These are phyloP conservation scores for Mamestra configurata DNA, from an alignment of 1,140 invertebrate species.

Conservation along the genomic window DNA sequence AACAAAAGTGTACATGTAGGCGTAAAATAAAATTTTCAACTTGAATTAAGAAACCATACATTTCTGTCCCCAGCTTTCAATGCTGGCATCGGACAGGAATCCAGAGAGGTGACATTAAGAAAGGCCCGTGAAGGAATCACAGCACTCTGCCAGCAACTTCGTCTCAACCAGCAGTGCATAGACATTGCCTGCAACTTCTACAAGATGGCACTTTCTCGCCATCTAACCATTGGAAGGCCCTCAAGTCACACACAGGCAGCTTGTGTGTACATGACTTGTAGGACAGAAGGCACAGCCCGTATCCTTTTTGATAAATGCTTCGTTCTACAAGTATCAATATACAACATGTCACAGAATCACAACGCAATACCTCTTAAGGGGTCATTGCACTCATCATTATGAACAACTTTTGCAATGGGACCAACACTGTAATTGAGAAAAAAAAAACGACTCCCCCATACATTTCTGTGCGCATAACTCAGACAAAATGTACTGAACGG, in stretches of 20 bases:
- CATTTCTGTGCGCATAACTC: no score
- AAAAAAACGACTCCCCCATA: no score
- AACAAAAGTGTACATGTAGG: no score
- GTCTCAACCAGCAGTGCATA: slow-evolving; percentile 96
- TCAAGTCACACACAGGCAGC: slow-evolving; percentile 98
- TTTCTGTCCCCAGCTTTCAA: slow-evolving; percentile 90
- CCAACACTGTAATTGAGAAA: no score
- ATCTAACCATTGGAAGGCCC: slow-evolving; percentile 97
- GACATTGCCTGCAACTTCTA: slow-evolving; percentile 98
- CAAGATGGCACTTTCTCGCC: slow-evolving; percentile 96
- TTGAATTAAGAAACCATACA: neutral
- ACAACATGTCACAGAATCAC: no score
- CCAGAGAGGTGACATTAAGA: slow-evolving; percentile 95
- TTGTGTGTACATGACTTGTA: slow-evolving; percentile 99
- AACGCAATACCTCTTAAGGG: no score
- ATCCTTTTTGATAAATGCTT: slow-evolving; percentile 89
- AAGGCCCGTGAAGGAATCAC: slow-evolving; percentile 96
- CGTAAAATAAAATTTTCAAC: no score
- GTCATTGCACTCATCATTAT: no score
- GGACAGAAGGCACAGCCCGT: slow-evolving; percentile 97
- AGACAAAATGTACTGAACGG: no score
- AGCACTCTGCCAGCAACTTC: slow-evolving; percentile 93
- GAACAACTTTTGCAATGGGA: no score
- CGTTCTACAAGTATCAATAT: neutral
- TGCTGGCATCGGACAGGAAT: slow-evolving; percentile 94